Conservation (phyloP, 1,140 invertebrate genomes). For the Heterodera schachtii region DNA sequence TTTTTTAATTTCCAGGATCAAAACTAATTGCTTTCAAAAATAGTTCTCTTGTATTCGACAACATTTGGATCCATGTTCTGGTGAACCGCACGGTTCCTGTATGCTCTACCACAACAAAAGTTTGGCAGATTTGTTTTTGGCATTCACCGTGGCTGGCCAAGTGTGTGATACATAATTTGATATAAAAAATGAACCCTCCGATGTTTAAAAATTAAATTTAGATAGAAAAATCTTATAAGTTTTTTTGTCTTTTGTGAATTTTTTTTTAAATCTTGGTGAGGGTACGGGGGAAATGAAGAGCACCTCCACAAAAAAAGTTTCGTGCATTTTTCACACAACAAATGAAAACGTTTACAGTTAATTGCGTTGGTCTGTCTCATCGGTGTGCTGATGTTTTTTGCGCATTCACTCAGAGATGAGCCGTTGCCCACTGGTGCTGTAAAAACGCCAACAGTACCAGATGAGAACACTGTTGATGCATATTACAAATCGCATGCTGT, state of each 20-base stretch:
- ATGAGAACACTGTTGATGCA: not conserved
- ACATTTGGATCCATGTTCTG: constrained; percentile 60
- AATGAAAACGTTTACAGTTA: constrained; percentile 44
- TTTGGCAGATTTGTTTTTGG: constrained; percentile 62
- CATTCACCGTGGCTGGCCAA: constrained; percentile 61
- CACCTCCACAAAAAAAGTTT: too few species aligned
- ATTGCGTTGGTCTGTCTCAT: constrained; percentile 61
- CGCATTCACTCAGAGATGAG: constrained; percentile 51
- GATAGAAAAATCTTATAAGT: too few species aligned
- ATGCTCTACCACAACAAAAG: constrained; percentile 64
- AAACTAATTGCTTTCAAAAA: too few species aligned
- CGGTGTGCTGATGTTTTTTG: constrained; percentile 56
- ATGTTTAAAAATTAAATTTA: too few species aligned
- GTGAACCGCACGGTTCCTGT: constrained; percentile 53
- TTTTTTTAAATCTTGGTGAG: too few species aligned
- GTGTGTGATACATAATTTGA: constrained; percentile 24
- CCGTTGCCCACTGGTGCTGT: constrained; percentile 41
- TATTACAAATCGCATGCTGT: too few species aligned
- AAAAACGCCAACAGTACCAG: too few species aligned
- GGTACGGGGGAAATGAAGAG: too few species aligned
- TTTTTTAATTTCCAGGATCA: too few species aligned
- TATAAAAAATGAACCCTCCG: too few species aligned
- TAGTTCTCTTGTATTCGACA: constrained; percentile 58
- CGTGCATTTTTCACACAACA: too few species aligned
- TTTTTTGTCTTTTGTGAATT: too few species aligned